These are phyloP conservation scores for pig (Sus scrofa) DNA, from an alignment of 2,113 vertebrate genomes.

Conservation along the genomic window DNA sequence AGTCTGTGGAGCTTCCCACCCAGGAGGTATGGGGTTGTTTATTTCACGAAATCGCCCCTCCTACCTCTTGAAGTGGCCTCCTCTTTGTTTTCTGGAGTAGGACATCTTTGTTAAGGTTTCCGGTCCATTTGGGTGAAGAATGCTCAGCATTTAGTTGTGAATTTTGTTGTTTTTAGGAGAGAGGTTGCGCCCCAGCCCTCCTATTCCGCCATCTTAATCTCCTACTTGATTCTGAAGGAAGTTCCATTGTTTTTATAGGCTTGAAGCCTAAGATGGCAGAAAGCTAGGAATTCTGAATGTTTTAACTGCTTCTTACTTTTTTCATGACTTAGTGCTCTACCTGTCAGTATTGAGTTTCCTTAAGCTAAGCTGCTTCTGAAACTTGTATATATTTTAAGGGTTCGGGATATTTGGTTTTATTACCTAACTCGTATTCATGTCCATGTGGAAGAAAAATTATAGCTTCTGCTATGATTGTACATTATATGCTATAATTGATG, in stretches of 20 bases:
- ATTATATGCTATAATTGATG: neutral
- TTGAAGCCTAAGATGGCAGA: neutral
- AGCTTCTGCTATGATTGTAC: neutral
- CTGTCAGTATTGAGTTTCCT: neutral
- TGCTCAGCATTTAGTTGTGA: too few species aligned
- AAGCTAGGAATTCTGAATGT: neutral
- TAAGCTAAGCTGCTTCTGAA: neutral
- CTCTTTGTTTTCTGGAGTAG: too few species aligned
- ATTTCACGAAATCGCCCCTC: too few species aligned
- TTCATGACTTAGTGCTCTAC: neutral
- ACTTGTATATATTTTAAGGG: conserved; percentile 27
- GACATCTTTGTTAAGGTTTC: too few species aligned
- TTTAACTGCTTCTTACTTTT: conserved; percentile 39
- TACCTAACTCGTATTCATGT: neutral
- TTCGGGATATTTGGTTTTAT: conserved; percentile 15
- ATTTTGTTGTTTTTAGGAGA: too few species aligned
- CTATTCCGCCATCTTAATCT: too few species aligned
- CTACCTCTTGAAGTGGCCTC: too few species aligned
- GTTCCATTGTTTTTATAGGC: conserved; percentile 34
- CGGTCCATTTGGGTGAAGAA: too few species aligned
- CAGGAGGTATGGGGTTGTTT: too few species aligned
- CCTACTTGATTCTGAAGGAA: conserved; percentile 65
- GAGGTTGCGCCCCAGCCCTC: too few species aligned
- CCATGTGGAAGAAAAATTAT: neutral
- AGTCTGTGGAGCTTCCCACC: too few species aligned